Base-by-base conservation (phyloP, 2,113 vertebrate genomes). In the Elanoides forficatus region DNA sequence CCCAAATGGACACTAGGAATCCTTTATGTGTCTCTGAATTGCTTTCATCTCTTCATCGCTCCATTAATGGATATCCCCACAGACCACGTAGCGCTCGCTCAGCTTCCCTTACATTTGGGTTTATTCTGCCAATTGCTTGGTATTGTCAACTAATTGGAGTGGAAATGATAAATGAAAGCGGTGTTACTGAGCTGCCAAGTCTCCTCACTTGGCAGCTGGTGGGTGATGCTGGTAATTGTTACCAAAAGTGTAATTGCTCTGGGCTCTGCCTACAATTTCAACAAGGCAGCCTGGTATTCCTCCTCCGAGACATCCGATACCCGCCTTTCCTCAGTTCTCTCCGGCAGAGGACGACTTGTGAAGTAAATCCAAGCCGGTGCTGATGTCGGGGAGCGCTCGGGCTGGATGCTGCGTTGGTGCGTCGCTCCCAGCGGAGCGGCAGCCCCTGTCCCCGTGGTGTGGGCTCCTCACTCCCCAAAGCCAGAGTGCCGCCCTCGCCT, bases 161-260 rank as follows among this genome's bases (percentile, higher is more conserved):
- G 95, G 95, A 97, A 96, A 96, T 89, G 96, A 91, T 87, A 86
- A 94, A 82, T 87, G 96, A 81, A 94, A 94, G 96, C 29, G 6
- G 42, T 25, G 66, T 91, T 97, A 71, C 48, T 21, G 80, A 52
- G 62, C 91, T 97, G 97, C 98, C 98, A 97, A 82, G 71, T 59
- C 96, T 96, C 89, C 70, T 94, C 67, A 7, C 93, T 97, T 93
- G 97, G 95, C 93, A 90, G 89, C 86, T n/a, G 76, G 32, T 42
- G 84, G 76, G 45, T 27, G 89, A 93, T 93, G 95, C 97, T 89
- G 87, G 96, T 94, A 86, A 95, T 97, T 96, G 96, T 95, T 84
- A 96, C 93, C 94, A 85, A n/a, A 87, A 94, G 95, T 78, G 94
- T 96, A 94, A 97, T 98, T 95, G 97, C 97, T 89, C 45, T 4